These are phyloP conservation scores for Megaustenia siamemsis DNA, from an alignment of 2,888 invertebrate species.

Conservation along the genomic window DNA sequence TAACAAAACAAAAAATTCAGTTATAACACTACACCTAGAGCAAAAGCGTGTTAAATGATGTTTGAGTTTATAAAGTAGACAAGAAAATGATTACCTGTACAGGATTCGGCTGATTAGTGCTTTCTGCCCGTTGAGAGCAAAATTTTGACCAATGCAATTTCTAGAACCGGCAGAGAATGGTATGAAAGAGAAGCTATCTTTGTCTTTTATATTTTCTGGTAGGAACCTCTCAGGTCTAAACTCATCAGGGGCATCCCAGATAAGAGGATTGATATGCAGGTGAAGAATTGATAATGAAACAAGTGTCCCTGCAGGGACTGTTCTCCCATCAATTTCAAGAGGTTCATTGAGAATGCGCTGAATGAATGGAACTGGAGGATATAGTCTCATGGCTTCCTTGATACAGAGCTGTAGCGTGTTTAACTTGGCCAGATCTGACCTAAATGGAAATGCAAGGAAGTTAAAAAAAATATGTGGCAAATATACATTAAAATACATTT, in stretches of 20 bases:
- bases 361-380: slow-evolving; percentile 67
- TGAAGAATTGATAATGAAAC: slow-evolving; percentile 60
- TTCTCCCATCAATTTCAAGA: slow-evolving; percentile 64
- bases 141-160: slow-evolving; percentile 56
- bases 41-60: too few species aligned
- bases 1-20: too few species aligned
- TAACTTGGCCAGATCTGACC: slow-evolving; percentile 69
- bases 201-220: slow-evolving; percentile 62
- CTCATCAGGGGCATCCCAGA: slow-evolving; percentile 66
- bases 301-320: slow-evolving; percentile 62
- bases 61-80: too few species aligned
- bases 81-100: slow-evolving; percentile 48
- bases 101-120: slow-evolving; percentile 45
- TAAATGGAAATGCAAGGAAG: slow-evolving; percentile 48
- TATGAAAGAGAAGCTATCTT: slow-evolving; percentile 66
- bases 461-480: too few species aligned
- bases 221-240: slow-evolving; percentile 69
- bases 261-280: slow-evolving; percentile 67
- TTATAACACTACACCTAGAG: too few species aligned
- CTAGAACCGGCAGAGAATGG: slow-evolving; percentile 70
- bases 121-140: slow-evolving; percentile 55
- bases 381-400: slow-evolving; percentile 70
- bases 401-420: slow-evolving; percentile 67
- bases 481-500: too few species aligned
- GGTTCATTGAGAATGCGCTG: slow-evolving; percentile 61